These are phyloP conservation scores for Sipha maydis DNA, from an alignment of 2,888 invertebrate species.

Conservation along the genomic window DNA sequence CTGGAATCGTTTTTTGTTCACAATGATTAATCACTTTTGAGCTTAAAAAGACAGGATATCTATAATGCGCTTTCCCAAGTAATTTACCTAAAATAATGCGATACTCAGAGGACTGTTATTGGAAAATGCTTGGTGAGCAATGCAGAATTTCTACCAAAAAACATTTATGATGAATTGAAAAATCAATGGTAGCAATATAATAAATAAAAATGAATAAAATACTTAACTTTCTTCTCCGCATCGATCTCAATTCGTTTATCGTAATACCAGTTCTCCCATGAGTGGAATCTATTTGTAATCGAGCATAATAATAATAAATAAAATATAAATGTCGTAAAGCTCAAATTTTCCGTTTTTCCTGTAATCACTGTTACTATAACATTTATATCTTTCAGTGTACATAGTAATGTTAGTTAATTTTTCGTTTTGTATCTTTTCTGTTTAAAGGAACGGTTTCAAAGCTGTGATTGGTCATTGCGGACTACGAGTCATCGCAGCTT, in stretches of 20 bases:
- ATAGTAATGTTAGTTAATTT: neutral
- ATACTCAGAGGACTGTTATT: neutral
- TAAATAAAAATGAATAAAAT: neutral
- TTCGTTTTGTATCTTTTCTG: neutral
- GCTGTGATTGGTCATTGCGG: too few relatives aligned
- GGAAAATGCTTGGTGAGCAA: neutral
- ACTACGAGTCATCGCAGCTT: too few relatives aligned
- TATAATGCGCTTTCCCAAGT: neutral
- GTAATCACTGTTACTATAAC: neutral
- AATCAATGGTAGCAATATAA: neutral
- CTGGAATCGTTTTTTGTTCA: neutral
- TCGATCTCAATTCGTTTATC: neutral
- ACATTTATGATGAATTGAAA: constrained; percentile 10
- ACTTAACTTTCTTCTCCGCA: neutral
- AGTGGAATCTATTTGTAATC: neutral
- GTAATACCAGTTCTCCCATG: neutral
- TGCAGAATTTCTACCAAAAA: neutral
- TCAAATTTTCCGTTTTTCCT: neutral
- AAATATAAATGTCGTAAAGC: neutral
- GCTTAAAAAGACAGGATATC: neutral
- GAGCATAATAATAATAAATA: neutral
- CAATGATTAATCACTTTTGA: neutral
- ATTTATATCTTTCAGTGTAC: neutral
- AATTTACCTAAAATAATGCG: neutral
- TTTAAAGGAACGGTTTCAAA: too few relatives aligned